These are phyloP conservation scores for Drosophila virilis DNA, from an alignment of 1,140 invertebrate species.

Conservation along the genomic window DNA sequence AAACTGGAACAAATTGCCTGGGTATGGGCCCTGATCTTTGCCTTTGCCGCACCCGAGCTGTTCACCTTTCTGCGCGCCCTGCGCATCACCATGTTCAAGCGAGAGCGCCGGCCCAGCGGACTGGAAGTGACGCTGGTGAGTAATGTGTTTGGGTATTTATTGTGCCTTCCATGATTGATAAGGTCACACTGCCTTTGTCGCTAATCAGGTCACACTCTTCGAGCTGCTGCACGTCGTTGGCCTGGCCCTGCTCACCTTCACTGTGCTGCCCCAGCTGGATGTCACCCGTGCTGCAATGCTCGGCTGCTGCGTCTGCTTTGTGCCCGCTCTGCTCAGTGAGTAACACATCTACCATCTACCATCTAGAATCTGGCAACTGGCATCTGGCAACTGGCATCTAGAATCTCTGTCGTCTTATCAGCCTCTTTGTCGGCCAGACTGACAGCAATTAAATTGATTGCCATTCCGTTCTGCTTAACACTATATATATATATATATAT, in stretches of 20 bases:
- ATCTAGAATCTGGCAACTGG: slow-evolving; percentile 10
- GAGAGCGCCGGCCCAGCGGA: slow-evolving; percentile 68
- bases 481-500: too few relatives aligned
- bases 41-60: slow-evolving; percentile 93
- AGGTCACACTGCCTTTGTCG: slow-evolving; percentile 85
- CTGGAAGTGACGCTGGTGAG: slow-evolving; percentile 86
- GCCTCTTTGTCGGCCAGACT: slow-evolving; percentile 37
- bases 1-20: slow-evolving; percentile 93
- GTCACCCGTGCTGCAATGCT: slow-evolving; percentile 96
- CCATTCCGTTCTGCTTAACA: slow-evolving; percentile 45
- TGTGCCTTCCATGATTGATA: slow-evolving; percentile 53
- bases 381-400: slow-evolving; percentile 10
- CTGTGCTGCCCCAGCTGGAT: slow-evolving; percentile 94
- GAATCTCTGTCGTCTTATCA: slow-evolving; percentile 55
- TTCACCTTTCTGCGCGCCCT: slow-evolving; percentile 92
- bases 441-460: slow-evolving; percentile 81
- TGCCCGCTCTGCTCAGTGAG: slow-evolving; percentile 89
- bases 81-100: slow-evolving; percentile 95
- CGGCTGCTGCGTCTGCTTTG: slow-evolving; percentile 96
- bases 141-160: slow-evolving; percentile 59
- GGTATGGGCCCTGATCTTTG: slow-evolving; percentile 95
- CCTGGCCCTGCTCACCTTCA: slow-evolving; percentile 93
- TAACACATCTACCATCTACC: slow-evolving; percentile 18
- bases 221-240: slow-evolving; percentile 95
- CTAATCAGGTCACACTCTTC: slow-evolving; percentile 86